These are phyloP conservation scores for Terrapene triunguis DNA, from an alignment of 2,113 vertebrate genomes.

Conservation along the genomic window DNA sequence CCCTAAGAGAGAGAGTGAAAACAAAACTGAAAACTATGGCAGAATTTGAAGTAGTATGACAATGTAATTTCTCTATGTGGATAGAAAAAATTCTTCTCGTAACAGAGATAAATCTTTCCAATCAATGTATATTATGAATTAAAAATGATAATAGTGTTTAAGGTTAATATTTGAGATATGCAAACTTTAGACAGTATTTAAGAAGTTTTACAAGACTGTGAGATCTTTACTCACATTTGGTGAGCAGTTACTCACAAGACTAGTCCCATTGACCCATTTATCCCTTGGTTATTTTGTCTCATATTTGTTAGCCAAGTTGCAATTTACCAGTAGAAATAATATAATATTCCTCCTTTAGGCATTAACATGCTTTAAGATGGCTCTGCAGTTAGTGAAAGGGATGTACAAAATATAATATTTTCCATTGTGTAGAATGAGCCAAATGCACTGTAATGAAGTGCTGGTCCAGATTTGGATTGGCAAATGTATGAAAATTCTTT, in stretches of 20 bases:
- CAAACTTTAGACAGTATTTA: background rate
- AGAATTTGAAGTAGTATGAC: background rate
- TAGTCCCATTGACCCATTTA: background rate
- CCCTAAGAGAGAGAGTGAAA: background rate
- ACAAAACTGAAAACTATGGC: background rate
- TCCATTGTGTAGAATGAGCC: background rate
- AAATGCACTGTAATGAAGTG: constrained; percentile 27
- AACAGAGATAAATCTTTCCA: background rate
- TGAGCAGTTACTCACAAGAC: background rate
- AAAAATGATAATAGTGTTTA: background rate
- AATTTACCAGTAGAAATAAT: constrained; percentile 26
- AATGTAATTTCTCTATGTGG: background rate
- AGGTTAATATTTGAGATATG: background rate
- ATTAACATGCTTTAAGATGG: background rate
- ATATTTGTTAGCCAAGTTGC: background rate
- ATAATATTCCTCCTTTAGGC: constrained; percentile 6
- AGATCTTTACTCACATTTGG: background rate
- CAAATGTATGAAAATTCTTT: background rate
- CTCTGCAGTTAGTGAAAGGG: background rate
- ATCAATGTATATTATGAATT: background rate
- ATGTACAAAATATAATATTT: background rate
- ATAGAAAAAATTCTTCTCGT: background rate
- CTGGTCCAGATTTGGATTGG: constrained; percentile 15
- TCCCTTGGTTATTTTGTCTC: constrained; percentile 2
- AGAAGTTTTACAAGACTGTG: background rate